These are phyloP conservation scores for Achatina immaculata DNA, from an alignment of 1,140 invertebrate genomes.

Conservation along the genomic window DNA sequence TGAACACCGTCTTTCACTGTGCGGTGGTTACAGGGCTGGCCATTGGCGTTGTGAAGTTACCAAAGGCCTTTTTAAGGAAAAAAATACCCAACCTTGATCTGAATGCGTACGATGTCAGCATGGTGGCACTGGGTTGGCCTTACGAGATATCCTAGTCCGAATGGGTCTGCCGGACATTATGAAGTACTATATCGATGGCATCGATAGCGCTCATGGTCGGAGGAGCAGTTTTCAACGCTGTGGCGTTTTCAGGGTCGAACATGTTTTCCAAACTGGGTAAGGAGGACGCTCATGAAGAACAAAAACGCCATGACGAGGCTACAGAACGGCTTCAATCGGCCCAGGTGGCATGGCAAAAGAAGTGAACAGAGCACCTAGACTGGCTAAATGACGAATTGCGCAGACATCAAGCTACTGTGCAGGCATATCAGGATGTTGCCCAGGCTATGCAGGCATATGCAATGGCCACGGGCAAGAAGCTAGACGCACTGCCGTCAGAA, in stretches of 20 bases:
- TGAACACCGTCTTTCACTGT: not conserved
- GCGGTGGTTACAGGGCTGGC: not conserved
- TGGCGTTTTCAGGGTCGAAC: not conserved
- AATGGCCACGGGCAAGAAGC: conserved; percentile 17
- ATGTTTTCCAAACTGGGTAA: too few relatives aligned
- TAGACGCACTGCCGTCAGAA: not conserved
- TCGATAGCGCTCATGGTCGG: not conserved
- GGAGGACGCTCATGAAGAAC: too few relatives aligned
- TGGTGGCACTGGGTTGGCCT: not conserved
- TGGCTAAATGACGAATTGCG: conserved; percentile 37
- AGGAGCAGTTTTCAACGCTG: not conserved
- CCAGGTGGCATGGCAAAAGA: conserved; percentile 10
- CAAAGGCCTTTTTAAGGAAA: not conserved
- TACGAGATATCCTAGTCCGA: not conserved
- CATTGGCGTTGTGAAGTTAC: not conserved
- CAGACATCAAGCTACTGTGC: conserved; percentile 27
- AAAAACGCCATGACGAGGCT: too few relatives aligned
- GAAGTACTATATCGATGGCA: not conserved
- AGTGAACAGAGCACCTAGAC: conserved; percentile 30
- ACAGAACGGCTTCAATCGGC: conserved; percentile 34
- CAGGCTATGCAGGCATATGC: conserved; percentile 34
- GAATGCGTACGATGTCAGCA: not conserved
- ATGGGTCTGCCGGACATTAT: not conserved
- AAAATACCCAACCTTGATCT: not conserved
- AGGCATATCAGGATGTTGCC: conserved; percentile 34